Base-by-base conservation (phyloP, 2,888 invertebrate species). In the Elysia crispata region DNA sequence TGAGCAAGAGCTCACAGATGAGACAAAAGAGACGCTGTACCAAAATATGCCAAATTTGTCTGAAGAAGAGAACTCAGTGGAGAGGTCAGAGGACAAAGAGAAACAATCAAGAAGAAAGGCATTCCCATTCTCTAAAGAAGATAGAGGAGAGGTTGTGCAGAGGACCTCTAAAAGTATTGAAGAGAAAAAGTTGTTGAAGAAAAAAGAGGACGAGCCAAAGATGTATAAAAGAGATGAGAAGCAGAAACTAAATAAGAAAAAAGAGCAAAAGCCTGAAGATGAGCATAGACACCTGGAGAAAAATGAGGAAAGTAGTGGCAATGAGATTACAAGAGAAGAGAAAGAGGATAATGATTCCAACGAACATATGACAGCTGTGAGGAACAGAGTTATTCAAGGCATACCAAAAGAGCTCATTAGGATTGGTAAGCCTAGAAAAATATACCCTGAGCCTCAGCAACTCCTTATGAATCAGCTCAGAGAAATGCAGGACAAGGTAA, bases 401-500 rank as follows among this genome's bases (percentile, higher is more conserved):
- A 41, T 41, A 41, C 41, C 41, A 41, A 41, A 41, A 41, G 41
- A 41, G 5, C 41, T 41, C 11, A 11, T 41, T 3, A 41, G 41
- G 11, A 41, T 41, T 11, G 41, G 41, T 41, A 41, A 41, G 41
- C 41, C 64, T 18, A 70, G 57, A 76, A 69, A 31, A 70, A 31
- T 76, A 30, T 70, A 75, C 20, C n/a, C 69, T 0, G 80, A 80
- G 30, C 80, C 70, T 25, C 80, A 80, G 70, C 67, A 80, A 23
- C 67, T 75, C 18, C 49, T 80, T 0, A 60, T 80, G 80, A 62
- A 80, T n/a, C 76, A 80, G 60, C 28, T 80, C 30, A 80, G 76
- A n/a, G 80, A 80, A 28, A 80, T 80, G 6, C 80, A 80, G 49
- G 62, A 79, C 60, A 79, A 79, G 33, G 75, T 79, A 6, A 79